Percentiles rank a stretch among this genome's conserved stretches.
These are phyloP conservation scores for Numida meleagris DNA, from an alignment of 2,113 vertebrate genomes.

Conservation along the genomic window DNA sequence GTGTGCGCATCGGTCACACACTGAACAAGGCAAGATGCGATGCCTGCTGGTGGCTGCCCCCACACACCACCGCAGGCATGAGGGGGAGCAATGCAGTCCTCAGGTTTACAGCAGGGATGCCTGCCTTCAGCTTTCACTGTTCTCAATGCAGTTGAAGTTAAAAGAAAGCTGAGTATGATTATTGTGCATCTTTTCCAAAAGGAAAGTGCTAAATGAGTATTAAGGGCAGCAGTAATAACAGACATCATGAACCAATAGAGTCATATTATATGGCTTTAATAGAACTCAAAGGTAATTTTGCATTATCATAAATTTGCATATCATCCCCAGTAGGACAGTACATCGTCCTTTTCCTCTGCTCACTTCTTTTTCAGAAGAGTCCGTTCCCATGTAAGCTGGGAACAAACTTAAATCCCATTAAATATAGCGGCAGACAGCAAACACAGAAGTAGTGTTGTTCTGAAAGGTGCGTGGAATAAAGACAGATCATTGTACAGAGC, in stretches of 20 bases:
- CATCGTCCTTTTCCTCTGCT: neutral
- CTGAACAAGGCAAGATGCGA: neutral
- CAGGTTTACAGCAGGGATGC: neutral
- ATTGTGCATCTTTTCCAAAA: neutral
- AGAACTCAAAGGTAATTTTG: neutral
- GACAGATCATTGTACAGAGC: neutral
- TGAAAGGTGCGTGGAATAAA: neutral
- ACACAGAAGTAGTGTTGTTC: neutral
- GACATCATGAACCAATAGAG: neutral
- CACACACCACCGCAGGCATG: accelerated
- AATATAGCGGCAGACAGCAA: neutral
- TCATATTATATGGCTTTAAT: accelerated
- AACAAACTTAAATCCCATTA: neutral
- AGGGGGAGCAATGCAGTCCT: accelerated
- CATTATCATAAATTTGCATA: neutral
- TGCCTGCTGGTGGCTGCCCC: neutral
- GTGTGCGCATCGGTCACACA: neutral
- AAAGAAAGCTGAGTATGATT: neutral
- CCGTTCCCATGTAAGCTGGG: neutral
- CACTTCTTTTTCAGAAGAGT: neutral
- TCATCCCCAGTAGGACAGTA: neutral
- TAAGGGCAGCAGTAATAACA: neutral
- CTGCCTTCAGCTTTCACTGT: neutral
- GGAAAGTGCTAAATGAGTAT: neutral
- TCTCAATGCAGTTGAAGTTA: neutral